Evolutionary conservation across 2,888 invertebrate genomes (phyloP), one percentile per base, ranked within the genome.

Genomic region (Meteorus colon): DNA sequence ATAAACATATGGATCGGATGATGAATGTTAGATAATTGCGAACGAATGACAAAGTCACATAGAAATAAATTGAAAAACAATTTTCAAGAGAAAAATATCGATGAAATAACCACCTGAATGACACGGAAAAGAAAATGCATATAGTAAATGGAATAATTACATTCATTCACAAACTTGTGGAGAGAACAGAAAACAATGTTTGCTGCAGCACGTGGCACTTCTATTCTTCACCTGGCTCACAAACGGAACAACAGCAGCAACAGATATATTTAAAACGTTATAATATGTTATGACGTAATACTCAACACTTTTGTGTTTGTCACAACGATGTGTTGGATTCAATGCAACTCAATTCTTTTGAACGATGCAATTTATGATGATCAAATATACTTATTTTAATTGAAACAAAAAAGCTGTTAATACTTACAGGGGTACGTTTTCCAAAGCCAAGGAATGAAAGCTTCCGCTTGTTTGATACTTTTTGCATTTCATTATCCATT

Each of bases 391-490:
- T n/a, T 4, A 6, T 60, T 27, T 62, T 24, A 19, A 71, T 24
- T 31, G 19, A 31, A 37, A 34, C 6, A 31, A 8, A 16, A 19
- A 24, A 37, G 34, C 8, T n/a, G 45, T 37, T 34, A 74, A 31
- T 29, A 84, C 88, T 88, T 78, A 90, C 90, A 83, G 90, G 92
- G 90, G 85, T 90, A 92, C 92, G 92, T 86, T 92, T 92, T 78
- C 92, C 92, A 86, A 95, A 94, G 83, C 95, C 94, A 79, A 95
- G 91, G 89, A 95, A 95, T 70, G 94, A 94, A 74, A 95, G 91
- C 88, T 95, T 95, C 89, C 94, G 92, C 86, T 92, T 92, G 86
- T 70, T 41, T 24, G 60, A 60, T 19, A 59, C 31, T 19, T 19
- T 34, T 66, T 73, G 63, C 67, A 67, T 65, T 16, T 66, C 31